phyloP scores from a whole-genome alignment of 2,888 invertebrate species.

The Drosophila kokeensis region DNA sequence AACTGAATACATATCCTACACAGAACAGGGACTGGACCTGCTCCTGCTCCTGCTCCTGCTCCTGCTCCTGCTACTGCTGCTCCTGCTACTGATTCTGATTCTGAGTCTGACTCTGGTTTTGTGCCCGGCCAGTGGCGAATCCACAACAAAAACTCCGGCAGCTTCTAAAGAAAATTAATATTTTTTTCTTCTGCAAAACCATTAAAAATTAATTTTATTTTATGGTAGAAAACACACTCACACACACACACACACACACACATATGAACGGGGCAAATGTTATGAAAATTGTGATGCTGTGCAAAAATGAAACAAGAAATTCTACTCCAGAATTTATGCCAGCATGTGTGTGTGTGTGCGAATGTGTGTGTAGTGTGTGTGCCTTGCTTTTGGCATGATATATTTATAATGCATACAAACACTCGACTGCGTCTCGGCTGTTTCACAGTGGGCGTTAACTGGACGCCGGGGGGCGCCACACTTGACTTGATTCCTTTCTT shows the following conservation, averaged over 20 bases:
- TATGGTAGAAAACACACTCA: slow-evolving; percentile 51
- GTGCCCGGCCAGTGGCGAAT: slow-evolving; percentile 48
- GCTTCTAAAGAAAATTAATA: slow-evolving; percentile 76
- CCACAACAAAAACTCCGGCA: slow-evolving; percentile 62
- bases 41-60: slow-evolving; percentile 7
- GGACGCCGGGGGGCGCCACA: slow-evolving; percentile 68
- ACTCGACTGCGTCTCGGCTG: slow-evolving; percentile 60
- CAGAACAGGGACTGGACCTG: slow-evolving; percentile 4
- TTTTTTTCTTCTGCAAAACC: slow-evolving; percentile 73
- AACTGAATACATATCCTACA: slow-evolving; percentile 17
- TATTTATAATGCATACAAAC: slow-evolving; percentile 80
- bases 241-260: slow-evolving; percentile 27
- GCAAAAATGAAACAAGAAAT: slow-evolving; percentile 52
- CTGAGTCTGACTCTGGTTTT: background rate
- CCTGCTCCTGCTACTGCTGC: background rate
- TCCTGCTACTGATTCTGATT: background rate
- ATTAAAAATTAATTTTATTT: slow-evolving; percentile 81
- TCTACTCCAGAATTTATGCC: slow-evolving; percentile 58
- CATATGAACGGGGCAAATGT: slow-evolving; percentile 40
- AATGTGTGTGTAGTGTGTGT: slow-evolving; percentile 5
- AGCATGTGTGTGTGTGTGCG: slow-evolving; percentile 17
- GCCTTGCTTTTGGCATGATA: slow-evolving; percentile 58
- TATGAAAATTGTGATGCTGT: slow-evolving; percentile 54
- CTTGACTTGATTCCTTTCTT: slow-evolving; percentile 73
- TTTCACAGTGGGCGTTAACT: slow-evolving; percentile 66